Evolutionary conservation across 2,888 invertebrate species (phyloP), one percentile per base, ranked within the genome.

Genomic region (Nudaria mundana): DNA sequence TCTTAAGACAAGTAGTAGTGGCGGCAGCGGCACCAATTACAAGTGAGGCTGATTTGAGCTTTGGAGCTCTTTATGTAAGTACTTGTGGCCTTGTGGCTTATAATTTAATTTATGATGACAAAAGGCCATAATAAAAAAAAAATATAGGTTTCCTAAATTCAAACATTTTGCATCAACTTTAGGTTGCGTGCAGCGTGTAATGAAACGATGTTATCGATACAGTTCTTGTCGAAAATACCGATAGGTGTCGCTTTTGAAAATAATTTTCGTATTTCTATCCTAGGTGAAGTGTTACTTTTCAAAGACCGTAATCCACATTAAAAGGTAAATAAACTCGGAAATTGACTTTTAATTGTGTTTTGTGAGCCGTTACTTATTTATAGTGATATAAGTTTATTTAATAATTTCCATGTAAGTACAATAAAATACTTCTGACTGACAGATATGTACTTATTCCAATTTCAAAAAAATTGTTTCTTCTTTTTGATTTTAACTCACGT

Each of bases 301-400:
- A 36, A 52, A 43, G 48, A 42, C 48, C 57, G 44, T 38, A 8
- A 55, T 44, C 44, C 48, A 50, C 46, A 58, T 52, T 48, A 39
- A 44, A 62, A 71, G 71, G 71, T 71, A 71, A 71, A 40, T 41
- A 53, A 48, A 12, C 33, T 24, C 8, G n/a, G n/a, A 22, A 33
- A 32, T 51, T 41, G 37, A 26, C 3, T 36, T 5, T 30, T 30
- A 20, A 12, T 24, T 54, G 50, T 45, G 38, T 24, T 15, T 33
- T 43, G 39, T 44, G 52, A 40, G 24, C 20, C 25, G 13, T 46
- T 45, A 29, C 8, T 13, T 39, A 30, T 22, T 43, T 28, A 30
- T 23, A 5, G 1, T 14, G 14, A 14, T 38, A 37, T 22, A 30
- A 45, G 45, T 45, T 32, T 3, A 33, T 23, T 13, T 45, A 28